phyloP scores from a whole-genome alignment of 2,888 invertebrate genomes.

The Panorpa germanica region DNA sequence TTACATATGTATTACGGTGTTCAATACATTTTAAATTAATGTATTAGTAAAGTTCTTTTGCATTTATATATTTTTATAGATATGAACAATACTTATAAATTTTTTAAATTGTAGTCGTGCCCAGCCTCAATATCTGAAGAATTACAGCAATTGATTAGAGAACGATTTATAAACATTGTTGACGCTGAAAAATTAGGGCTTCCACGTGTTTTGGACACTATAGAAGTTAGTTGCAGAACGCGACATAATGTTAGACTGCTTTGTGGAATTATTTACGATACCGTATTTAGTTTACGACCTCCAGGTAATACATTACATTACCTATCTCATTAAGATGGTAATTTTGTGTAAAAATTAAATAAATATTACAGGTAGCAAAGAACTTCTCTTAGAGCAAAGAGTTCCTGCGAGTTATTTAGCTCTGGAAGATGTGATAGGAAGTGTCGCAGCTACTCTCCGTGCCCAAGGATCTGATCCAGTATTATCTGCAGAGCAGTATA shows the following conservation, averaged over 20 bases:
- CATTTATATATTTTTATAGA: no score
- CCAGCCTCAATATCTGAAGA: conserved; percentile 36
- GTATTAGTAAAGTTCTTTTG: no score
- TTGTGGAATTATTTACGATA: conserved; percentile 83
- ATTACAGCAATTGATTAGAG: conserved; percentile 72
- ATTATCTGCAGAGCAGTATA: conserved; percentile 61
- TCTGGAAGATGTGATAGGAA: conserved; percentile 78
- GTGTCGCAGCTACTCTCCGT: conserved; percentile 59
- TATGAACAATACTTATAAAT: no score
- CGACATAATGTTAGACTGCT: conserved; percentile 77
- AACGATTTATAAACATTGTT: conserved; percentile 76
- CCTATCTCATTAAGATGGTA: not conserved
- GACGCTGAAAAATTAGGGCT: conserved; percentile 93
- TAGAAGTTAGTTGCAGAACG: conserved; percentile 76
- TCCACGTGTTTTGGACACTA: conserved; percentile 79
- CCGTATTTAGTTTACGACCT: conserved; percentile 76
- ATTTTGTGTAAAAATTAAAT: conserved; percentile 1
- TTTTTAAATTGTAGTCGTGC: no score
- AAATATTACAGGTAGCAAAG: conserved; percentile 62
- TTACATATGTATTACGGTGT: no score
- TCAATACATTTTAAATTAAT: no score
- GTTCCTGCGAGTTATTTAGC: conserved; percentile 92
- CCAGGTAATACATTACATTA: conserved; percentile 45
- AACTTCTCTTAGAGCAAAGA: conserved; percentile 76
- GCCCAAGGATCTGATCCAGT: conserved; percentile 59